phyloP scores from a whole-genome alignment of 2,113 vertebrate genomes.

The Pygoscelis adeliae region DNA sequence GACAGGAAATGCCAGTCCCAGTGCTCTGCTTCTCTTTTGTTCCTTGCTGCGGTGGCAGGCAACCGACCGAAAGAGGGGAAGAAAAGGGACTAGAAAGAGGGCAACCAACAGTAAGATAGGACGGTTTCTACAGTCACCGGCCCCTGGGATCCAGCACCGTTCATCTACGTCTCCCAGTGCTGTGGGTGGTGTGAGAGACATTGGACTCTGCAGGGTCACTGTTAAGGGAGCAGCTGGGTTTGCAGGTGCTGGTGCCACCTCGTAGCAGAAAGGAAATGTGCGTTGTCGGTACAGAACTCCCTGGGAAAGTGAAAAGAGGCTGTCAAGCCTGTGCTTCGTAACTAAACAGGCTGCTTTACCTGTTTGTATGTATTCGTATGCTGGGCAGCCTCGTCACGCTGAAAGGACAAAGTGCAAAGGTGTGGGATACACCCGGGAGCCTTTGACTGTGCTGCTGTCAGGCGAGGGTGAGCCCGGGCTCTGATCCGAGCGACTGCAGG shows the following conservation, averaged over 20 bases:
- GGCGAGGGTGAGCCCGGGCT: neutral
- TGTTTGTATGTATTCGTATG: rapidly evolving
- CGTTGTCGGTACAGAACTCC: neutral
- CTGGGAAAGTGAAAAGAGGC: neutral
- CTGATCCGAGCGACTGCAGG: rapidly evolving
- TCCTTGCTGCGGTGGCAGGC: neutral
- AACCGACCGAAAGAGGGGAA: neutral
- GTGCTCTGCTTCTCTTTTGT: neutral
- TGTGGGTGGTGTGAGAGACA: neutral
- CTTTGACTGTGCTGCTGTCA: neutral
- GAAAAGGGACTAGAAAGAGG: neutral
- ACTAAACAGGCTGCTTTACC: neutral
- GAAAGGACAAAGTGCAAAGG: neutral
- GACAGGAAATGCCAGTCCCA: neutral
- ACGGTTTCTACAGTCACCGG: neutral
- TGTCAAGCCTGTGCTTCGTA: neutral
- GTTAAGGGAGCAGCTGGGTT: neutral
- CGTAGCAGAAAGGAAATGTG: rapidly evolving
- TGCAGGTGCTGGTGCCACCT: neutral
- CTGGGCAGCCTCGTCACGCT: neutral
- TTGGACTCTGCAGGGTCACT: neutral
- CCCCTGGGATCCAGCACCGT: neutral
- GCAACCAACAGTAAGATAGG: neutral
- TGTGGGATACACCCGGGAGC: neutral
- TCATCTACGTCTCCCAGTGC: rapidly evolving